Evolutionary conservation across 2,888 invertebrate genomes (phyloP), one percentile per base, ranked within the genome.

Genomic region (Keiferia lycopersicella): DNA sequence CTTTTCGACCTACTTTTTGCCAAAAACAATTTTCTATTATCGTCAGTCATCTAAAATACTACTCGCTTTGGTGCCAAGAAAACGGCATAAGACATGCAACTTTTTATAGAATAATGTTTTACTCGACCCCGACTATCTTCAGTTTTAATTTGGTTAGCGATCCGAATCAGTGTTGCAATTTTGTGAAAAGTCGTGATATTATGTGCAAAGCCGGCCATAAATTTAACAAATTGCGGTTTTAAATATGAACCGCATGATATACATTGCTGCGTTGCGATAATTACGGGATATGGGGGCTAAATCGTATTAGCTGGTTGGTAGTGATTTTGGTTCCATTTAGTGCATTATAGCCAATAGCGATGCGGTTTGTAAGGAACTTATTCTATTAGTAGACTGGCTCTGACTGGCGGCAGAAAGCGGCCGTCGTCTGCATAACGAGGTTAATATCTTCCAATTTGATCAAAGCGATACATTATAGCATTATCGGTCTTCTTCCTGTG

Each of bases 371-470:
- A 72, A 73, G 73, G 72, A 75, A 73, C 79, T 80, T 78, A 76
- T 76, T 79, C 77, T 75, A 82, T 85, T 83, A 84, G 78, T 71
- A 72, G 71, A 58, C 64, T 45, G 60, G 53, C 56, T 39, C 20
- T 74, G 78, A 64, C 75, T 76, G 73, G 75, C 76, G 81, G 79
- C 78, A 76, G 79, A 75, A 77, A 78, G 73, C 80, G 76, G 73
- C 74, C 79, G 78, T 79, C 81, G 76, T 74, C 78, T 77, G 69
- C 75, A 72, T 87, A 85, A 87, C 81, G 79, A 84, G 79, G 83
- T 87, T 86, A 85, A 78, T 78, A 79, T 81, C 81, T 77, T 77
- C 79, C 82, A 81, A 84, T 86, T 83, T 80, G 80, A 82, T 85
- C 82, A 82, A 80, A 80, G 82, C 73, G 77, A 78, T 79, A 73